phyloP scores from a whole-genome alignment of 2,888 invertebrate species.

The Ceraclea dissimilis region DNA sequence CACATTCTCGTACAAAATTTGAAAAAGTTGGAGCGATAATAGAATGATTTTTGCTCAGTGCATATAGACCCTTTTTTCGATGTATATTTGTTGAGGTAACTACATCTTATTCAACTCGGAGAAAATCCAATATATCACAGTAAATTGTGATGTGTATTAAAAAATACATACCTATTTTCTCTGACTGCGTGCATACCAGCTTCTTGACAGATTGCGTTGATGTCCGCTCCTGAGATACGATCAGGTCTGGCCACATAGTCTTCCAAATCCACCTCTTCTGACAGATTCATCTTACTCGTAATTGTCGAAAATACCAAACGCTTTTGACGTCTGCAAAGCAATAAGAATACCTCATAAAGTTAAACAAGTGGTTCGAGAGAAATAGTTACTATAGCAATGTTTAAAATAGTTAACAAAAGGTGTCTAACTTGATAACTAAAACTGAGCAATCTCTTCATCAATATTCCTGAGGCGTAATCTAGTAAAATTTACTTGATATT shows the following conservation, averaged over 20 bases:
- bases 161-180: conserved; percentile 81
- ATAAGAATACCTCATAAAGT: neutral
- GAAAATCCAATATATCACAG: no score
- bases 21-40: no score
- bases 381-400: conserved; percentile 24
- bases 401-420: neutral
- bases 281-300: conserved; percentile 93
- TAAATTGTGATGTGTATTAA: no score
- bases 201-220: conserved; percentile 99
- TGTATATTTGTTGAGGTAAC: no score
- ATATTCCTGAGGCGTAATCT: no score
- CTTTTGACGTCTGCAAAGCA: conserved; percentile 68
- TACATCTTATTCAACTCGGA: no score
- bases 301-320: conserved; percentile 97
- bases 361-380: neutral
- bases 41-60: no score
- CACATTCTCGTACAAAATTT: no score
- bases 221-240: conserved; percentile 97
- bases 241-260: conserved; percentile 99
- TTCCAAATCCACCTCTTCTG: conserved; percentile 97
- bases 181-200: conserved; percentile 99
- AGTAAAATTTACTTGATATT: no score
- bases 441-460: no score
- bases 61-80: no score
- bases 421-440: conserved; percentile 35